phyloP scores from a whole-genome alignment of 2,113 vertebrate species.

The Percopsis transmontana region DNA sequence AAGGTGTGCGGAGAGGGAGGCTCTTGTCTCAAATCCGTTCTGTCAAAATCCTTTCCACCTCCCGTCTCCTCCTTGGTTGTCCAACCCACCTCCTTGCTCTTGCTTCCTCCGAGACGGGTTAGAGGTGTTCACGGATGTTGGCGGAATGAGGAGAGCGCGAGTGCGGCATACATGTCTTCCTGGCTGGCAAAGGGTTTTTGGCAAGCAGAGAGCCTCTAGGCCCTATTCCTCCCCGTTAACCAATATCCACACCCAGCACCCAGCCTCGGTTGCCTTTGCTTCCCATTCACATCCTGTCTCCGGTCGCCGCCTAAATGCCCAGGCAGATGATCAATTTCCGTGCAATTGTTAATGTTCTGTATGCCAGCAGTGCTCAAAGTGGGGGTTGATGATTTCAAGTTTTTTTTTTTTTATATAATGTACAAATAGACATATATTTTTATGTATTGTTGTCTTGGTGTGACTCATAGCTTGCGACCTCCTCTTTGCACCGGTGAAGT shows the following conservation, averaged over 20 bases:
- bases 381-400: too few species aligned
- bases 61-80: constrained; percentile 15
- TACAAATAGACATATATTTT: too few species aligned
- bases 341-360: constrained; percentile 29
- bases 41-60: constrained; percentile 15
- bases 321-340: constrained; percentile 39
- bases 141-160: constrained; percentile 47
- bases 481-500: too few species aligned
- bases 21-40: not conserved
- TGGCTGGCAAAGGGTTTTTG: constrained; percentile 26
- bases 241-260: constrained; percentile 27
- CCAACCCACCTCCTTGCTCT: not conserved
- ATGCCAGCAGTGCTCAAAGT: too few species aligned
- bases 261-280: constrained; percentile 4
- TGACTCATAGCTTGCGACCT: too few species aligned
- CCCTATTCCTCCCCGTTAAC: constrained; percentile 33
- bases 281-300: constrained; percentile 12
- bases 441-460: too few species aligned
- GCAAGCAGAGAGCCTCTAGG: constrained; percentile 49
- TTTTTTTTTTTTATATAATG: too few species aligned
- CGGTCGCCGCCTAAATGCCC: not conserved
- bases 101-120: constrained; percentile 25
- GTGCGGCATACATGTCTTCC: constrained; percentile 30
- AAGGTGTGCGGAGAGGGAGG: not conserved
- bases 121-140: constrained; percentile 31